A percentile compares a stretch with the other conserved stretches of the same genome.
Evolutionary conservation across 35 echinoderm and acorn worm genomes (phyloP).

Genomic region (Anneissia japonica): DNA sequence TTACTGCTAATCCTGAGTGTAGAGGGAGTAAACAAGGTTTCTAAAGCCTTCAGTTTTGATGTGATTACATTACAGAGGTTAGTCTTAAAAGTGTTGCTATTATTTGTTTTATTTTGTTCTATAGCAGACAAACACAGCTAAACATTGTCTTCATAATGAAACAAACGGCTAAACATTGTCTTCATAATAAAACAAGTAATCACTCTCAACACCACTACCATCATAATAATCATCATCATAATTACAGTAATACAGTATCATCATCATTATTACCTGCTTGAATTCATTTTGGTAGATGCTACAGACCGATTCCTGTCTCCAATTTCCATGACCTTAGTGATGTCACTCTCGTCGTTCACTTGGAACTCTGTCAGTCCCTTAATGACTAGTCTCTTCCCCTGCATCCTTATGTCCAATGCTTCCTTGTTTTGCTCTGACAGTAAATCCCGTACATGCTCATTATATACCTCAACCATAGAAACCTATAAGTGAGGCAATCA

Average conservation of each 20-base stretch:
- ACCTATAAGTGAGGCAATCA: too few relatives aligned
- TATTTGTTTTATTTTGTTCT: too few relatives aligned
- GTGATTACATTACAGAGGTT: too few relatives aligned
- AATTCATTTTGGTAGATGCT: conserved; percentile 97
- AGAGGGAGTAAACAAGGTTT: conserved; percentile 86
- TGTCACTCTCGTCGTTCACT: conserved; percentile 53
- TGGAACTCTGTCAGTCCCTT: conserved; percentile 64
- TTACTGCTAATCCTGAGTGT: conserved; percentile 80
- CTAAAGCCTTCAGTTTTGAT: conserved; percentile 78
- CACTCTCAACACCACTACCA: too few relatives aligned
- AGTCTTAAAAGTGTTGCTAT: too few relatives aligned
- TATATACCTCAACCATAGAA: conserved; percentile 89
- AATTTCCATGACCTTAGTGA: conserved; percentile 74
- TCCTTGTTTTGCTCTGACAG: conserved; percentile 49
- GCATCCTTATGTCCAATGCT: conserved; percentile 82
- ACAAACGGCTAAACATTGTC: too few relatives aligned
- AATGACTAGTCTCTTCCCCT: conserved; percentile 72
- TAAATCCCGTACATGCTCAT: conserved; percentile 74
- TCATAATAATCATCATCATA: too few relatives aligned
- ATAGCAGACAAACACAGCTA: too few relatives aligned
- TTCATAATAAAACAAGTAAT: too few relatives aligned
- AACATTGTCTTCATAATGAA: too few relatives aligned
- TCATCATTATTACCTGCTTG: conserved; percentile 46
- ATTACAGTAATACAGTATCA: too few relatives aligned
- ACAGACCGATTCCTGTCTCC: conserved; percentile 77